phyloP scores from a whole-genome alignment of 2,113 vertebrate genomes.

The Sinocyclocheilus grahami region DNA sequence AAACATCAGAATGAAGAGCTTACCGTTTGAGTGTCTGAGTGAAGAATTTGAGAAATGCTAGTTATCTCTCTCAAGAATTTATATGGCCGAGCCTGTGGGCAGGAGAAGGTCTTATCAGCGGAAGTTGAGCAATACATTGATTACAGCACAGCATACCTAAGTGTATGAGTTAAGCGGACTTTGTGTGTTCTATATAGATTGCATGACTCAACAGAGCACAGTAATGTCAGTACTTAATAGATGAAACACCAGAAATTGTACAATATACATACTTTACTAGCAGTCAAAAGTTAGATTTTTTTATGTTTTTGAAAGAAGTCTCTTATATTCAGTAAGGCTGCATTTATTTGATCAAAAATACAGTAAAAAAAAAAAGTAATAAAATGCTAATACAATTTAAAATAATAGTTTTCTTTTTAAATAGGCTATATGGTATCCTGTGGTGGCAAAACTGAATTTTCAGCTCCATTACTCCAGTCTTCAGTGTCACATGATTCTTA shows the following conservation, averaged over 20 bases:
- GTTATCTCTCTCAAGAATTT: slow-evolving; percentile 8
- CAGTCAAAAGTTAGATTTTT: not conserved
- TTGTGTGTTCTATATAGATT: not conserved
- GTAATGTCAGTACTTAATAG: no score
- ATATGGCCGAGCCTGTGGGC: slow-evolving; percentile 8
- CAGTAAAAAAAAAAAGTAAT: not conserved
- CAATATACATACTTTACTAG: not conserved
- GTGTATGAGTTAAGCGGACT: not conserved
- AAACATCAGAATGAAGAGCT: not conserved
- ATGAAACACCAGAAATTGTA: not conserved
- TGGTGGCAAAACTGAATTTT: no score
- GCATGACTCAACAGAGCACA: no score
- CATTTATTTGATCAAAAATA: not conserved
- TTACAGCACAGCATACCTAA: not conserved
- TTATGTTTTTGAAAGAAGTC: not conserved
- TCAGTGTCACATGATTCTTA: no score
- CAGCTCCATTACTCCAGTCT: no score
- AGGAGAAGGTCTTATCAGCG: slow-evolving; percentile 33
- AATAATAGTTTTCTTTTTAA: no score
- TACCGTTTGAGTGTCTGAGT: slow-evolving; percentile 5
- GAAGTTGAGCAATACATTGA: not conserved
- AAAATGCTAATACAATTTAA: not conserved
- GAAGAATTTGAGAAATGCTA: not conserved
- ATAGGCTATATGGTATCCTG: no score
- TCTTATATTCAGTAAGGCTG: not conserved